These are phyloP conservation scores for Pseudochromis fuscus DNA, from an alignment of 2,797 vertebrate genomes.

Conservation along the genomic window DNA sequence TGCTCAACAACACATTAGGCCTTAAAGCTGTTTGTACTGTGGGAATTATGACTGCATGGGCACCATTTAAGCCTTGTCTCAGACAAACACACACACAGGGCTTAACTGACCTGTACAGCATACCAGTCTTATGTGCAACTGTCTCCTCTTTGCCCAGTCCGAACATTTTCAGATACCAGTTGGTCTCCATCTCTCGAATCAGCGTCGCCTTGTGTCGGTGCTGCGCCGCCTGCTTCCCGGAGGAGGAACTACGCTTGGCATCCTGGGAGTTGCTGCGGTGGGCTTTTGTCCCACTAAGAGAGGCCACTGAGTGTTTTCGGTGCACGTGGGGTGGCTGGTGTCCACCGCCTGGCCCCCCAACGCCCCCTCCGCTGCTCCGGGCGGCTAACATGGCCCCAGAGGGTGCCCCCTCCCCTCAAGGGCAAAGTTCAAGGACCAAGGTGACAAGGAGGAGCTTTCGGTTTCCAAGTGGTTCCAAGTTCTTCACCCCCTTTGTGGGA, in stretches of 20 bases:
- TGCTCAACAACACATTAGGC: slow-evolving; percentile 11
- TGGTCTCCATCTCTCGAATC: slow-evolving; percentile 92
- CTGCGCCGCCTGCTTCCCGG: slow-evolving; percentile 78
- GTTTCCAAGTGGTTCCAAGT: slow-evolving; percentile 14
- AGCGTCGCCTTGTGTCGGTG: slow-evolving; percentile 84
- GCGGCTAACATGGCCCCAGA: slow-evolving; percentile 89
- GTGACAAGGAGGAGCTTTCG: slow-evolving; percentile 24
- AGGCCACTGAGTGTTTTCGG: slow-evolving; percentile 88
- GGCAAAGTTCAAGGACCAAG: slow-evolving; percentile 51
- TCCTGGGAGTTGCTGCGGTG: slow-evolving; percentile 85
- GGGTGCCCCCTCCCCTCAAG: slow-evolving; percentile 54
- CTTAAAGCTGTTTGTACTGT: slow-evolving; percentile 24
- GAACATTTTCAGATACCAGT: slow-evolving; percentile 92
- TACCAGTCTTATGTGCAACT: slow-evolving; percentile 88
- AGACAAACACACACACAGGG: slow-evolving; percentile 26
- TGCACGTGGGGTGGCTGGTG: slow-evolving; percentile 82
- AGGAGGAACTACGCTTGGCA: slow-evolving; percentile 73
- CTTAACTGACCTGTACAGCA: slow-evolving; percentile 93
- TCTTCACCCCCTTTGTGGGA: slow-evolving; percentile 5
- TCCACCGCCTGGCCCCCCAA: slow-evolving; percentile 75
- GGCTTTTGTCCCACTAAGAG: slow-evolving; percentile 77
- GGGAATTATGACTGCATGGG: not conserved
- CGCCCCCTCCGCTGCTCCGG: slow-evolving; percentile 83
- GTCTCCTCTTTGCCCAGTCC: slow-evolving; percentile 89
- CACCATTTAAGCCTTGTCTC: not conserved